These are phyloP conservation scores for Cynopterus sphinx DNA, from an alignment of 2,797 vertebrate species.

Conservation along the genomic window DNA sequence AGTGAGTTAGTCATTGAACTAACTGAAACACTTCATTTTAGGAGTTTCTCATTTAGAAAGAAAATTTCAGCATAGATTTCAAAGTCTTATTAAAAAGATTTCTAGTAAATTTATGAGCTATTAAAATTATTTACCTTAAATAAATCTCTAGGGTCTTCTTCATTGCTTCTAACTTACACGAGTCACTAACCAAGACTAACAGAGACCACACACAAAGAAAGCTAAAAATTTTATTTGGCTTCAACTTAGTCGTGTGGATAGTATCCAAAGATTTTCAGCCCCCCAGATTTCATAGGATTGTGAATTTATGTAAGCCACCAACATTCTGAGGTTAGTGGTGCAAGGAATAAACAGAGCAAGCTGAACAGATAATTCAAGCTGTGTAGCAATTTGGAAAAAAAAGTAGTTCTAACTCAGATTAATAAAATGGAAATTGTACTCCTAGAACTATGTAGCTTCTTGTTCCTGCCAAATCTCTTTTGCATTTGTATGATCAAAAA, in stretches of 20 bases:
- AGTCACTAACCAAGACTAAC: conserved; percentile 59
- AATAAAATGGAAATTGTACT: conserved; percentile 79
- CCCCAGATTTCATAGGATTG: conserved; percentile 51
- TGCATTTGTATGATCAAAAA: conserved; percentile 80
- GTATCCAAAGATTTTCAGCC: conserved; percentile 57
- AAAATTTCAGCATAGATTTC: conserved; percentile 22
- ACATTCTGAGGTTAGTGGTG: conserved; percentile 75
- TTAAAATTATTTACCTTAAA: conserved; percentile 44
- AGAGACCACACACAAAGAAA: conserved; percentile 64
- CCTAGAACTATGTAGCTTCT: conserved; percentile 73
- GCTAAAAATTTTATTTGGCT: conserved; percentile 46
- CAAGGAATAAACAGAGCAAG: conserved; percentile 73
- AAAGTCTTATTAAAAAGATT: not conserved
- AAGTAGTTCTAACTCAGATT: conserved; percentile 76
- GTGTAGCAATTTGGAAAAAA: conserved; percentile 77
- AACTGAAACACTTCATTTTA: not conserved
- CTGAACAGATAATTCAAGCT: conserved; percentile 75
- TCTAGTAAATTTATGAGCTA: conserved; percentile 12
- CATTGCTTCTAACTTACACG: not conserved
- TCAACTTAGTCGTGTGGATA: not conserved
- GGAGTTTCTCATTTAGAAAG: conserved; percentile 6
- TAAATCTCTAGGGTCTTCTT: conserved; percentile 17
- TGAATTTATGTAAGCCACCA: conserved; percentile 72
- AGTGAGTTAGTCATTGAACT: not conserved
- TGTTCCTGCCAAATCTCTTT: conserved; percentile 78